A percentile compares a stretch with the other conserved stretches of the same genome.
Evolutionary conservation across 2,797 vertebrate species (phyloP).

Genomic region (Micrastur ruficollis): DNA sequence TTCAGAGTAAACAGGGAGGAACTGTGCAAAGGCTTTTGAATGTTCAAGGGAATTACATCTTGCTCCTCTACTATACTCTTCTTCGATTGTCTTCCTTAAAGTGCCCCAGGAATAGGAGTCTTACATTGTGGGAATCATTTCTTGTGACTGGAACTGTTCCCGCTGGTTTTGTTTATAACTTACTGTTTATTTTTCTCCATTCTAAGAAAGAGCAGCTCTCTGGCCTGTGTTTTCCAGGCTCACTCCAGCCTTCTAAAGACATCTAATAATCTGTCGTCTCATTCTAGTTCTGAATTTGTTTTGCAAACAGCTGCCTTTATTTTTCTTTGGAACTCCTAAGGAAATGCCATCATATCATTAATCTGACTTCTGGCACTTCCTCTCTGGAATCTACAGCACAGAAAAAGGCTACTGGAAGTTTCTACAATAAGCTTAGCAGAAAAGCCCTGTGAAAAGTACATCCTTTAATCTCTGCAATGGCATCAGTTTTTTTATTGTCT

Average conservation of each 20-base stretch:
- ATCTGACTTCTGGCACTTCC: not conserved
- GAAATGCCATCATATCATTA: not conserved
- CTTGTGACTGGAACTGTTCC: not conserved
- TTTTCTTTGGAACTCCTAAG: not conserved
- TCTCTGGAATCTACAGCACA: not conserved
- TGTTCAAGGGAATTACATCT: not conserved
- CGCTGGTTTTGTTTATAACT: not conserved
- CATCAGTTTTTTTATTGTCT: not conserved
- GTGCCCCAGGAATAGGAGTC: not conserved
- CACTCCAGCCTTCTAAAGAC: not conserved
- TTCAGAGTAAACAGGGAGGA: not conserved
- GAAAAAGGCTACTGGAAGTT: not conserved
- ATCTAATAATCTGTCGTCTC: not conserved
- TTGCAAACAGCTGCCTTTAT: not conserved
- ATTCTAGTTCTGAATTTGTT: not conserved
- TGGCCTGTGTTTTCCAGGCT: not conserved
- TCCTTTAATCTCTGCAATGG: not conserved
- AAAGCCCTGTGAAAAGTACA: not conserved
- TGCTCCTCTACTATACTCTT: fast-evolving
- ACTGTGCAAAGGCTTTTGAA: not conserved
- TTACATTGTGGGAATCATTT: not conserved
- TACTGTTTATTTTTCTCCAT: not conserved
- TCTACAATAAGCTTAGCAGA: not conserved
- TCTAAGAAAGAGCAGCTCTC: fast-evolving
- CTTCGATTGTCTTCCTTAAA: not conserved